Percentiles rank a stretch among this genome's conserved stretches.
These are phyloP conservation scores for Drosophila varians DNA, from an alignment of 1,140 invertebrate species.

Conservation along the genomic window DNA sequence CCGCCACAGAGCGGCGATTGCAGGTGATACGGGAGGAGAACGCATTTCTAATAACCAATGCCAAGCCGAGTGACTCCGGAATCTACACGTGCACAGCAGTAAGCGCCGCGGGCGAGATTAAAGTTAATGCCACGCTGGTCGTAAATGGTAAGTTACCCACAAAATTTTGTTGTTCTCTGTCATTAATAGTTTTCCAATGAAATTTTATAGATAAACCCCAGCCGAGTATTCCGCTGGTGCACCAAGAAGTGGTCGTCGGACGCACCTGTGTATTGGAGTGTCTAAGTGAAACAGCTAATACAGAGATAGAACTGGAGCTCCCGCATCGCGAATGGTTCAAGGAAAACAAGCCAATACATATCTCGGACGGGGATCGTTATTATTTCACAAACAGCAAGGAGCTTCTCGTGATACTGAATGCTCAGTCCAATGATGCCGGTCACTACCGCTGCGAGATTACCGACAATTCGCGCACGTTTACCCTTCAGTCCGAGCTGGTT, in stretches of 20 bases:
- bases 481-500: constrained; percentile 76
- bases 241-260: constrained; percentile 91
- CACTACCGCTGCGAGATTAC: constrained; percentile 94
- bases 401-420: constrained; percentile 93
- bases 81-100: constrained; percentile 97
- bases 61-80: constrained; percentile 94
- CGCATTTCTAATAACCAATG: constrained; percentile 95
- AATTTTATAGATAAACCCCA: constrained; percentile 86
- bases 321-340: constrained; percentile 95
- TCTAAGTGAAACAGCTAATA: constrained; percentile 89
- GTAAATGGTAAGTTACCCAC: constrained; percentile 87
- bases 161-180: not conserved
- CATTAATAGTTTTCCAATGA: not conserved
- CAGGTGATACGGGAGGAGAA: constrained; percentile 96
- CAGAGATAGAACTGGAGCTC: constrained; percentile 86
- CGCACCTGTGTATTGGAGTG: constrained; percentile 94
- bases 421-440: constrained; percentile 90
- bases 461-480: constrained; percentile 80
- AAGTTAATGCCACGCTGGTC: constrained; percentile 94
- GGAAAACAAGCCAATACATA: constrained; percentile 87
- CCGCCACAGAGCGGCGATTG: constrained; percentile 95
- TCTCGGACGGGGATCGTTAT: constrained; percentile 86
- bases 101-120: constrained; percentile 93
- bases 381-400: constrained; percentile 94
- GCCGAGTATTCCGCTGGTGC: constrained; percentile 92